Evolutionary conservation across 2,797 vertebrate genomes (phyloP), one percentile per base, ranked within the genome.

Genomic region (Siniperca scherzeri): DNA sequence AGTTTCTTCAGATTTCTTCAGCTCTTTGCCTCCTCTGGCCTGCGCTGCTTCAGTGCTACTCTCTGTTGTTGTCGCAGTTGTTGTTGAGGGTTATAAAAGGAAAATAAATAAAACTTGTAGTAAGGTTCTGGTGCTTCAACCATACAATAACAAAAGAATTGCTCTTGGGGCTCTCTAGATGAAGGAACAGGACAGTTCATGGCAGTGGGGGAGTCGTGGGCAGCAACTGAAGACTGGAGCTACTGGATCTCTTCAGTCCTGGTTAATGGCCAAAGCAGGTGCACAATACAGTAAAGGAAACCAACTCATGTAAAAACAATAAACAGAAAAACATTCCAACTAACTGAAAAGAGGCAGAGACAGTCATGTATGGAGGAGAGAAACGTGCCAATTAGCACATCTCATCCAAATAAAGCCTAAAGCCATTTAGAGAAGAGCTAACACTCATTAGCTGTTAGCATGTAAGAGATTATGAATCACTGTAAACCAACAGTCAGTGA

Each of bases 1-100:
- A 76, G 78, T 88, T 86, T 75, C 76, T 48, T 88, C 83, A 84
- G 36, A 40, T 59, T 46, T 17, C 38, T 36, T 59, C 25, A 25
- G 21, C 46, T 82, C 65, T 21, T 27, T 27, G 73, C 40, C 25
- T 64, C 46, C 33, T 0, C 33, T 44, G 70, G 46, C 13, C 70
- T 69, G 27, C 25, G 10, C 21, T 25, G 83, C 77, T 16, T 62
- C 64, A 19, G 19, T n/a, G 33, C 38, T 36, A 1, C 36, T 62
- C 33, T 67, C 77, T 8, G 67, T 19, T 78, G 73, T 27, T 74
- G 38, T n/a, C 55, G 50, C n/a, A 61, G 50, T 27, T 77, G 14
- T 40, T 68, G 44, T 30, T 78, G 48, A 59, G 53, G 56, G 9
- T 73, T 57, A 48, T 79, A 73, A 86, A 72, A 46, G n/a, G 30